Conservation (phyloP, 2,113 vertebrate genomes). For the Crotalus viridis region DNA sequence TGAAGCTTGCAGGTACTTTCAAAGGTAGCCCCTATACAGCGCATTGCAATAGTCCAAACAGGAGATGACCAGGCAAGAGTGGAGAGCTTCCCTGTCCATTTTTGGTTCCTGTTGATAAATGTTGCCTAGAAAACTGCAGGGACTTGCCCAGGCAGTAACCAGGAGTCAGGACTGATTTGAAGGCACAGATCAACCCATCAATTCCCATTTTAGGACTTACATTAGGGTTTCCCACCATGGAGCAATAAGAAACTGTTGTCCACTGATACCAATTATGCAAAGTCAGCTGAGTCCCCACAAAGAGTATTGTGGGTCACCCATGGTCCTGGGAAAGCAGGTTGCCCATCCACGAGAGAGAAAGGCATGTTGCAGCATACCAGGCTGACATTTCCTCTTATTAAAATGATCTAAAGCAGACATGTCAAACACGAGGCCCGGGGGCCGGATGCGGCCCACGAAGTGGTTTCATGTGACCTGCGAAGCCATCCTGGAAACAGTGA, state of each 20-base stretch:
- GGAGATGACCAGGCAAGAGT: too few relatives aligned
- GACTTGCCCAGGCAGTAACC: neutral
- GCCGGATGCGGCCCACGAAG: too few relatives aligned
- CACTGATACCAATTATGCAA: neutral
- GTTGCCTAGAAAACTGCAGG: neutral
- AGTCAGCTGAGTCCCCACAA: neutral
- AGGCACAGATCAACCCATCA: neutral
- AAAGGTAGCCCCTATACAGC: too few relatives aligned
- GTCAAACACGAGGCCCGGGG: too few relatives aligned
- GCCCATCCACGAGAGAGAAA: neutral
- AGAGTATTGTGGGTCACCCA: neutral
- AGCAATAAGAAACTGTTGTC: neutral
- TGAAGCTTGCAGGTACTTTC: too few relatives aligned
- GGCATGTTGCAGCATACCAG: too few relatives aligned
- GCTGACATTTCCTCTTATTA: neutral
- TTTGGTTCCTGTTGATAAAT: neutral
- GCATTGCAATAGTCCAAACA: too few relatives aligned
- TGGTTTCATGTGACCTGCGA: too few relatives aligned
- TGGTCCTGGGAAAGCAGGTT: neutral
- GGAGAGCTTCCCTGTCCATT: too few relatives aligned
- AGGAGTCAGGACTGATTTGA: neutral
- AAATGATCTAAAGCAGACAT: neutral
- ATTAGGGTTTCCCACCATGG: neutral
- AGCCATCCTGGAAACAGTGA: too few relatives aligned
- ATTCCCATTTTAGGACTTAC: neutral